A percentile compares a stretch with the other conserved stretches of the same genome.
These are phyloP conservation scores for Bothrops jararaca DNA, from an alignment of 2,113 vertebrate species.

Conservation along the genomic window DNA sequence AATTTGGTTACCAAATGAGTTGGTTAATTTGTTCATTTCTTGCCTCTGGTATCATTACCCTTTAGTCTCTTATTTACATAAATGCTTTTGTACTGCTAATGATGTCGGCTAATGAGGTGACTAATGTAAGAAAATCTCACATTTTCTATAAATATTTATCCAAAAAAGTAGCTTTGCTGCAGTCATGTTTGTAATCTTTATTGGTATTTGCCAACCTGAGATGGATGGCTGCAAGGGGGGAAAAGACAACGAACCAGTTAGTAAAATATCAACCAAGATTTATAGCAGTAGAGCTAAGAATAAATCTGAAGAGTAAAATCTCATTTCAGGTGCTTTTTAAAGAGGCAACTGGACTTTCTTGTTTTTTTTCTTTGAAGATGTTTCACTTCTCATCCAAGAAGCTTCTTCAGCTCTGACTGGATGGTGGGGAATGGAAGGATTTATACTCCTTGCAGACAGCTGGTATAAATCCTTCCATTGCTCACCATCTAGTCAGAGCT, in stretches of 20 bases:
- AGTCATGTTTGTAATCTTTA: not conserved
- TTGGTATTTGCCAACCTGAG: not conserved
- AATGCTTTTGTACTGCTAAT: slow-evolving; percentile 4
- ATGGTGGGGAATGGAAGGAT: too few relatives aligned
- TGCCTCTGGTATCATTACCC: not conserved
- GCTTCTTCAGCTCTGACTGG: too few relatives aligned
- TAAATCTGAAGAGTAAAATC: not conserved
- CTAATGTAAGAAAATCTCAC: not conserved
- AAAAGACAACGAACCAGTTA: not conserved
- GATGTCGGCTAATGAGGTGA: not conserved
- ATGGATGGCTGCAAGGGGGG: not conserved
- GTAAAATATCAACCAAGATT: not conserved
- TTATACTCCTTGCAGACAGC: too few relatives aligned
- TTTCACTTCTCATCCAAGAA: too few relatives aligned
- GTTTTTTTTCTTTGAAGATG: too few relatives aligned
- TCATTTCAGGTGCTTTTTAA: not conserved
- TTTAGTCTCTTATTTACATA: not conserved
- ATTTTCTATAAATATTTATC: slow-evolving; percentile 2
- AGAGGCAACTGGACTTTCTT: too few relatives aligned
- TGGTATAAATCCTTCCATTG: too few relatives aligned
- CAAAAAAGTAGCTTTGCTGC: not conserved
- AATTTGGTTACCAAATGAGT: not conserved
- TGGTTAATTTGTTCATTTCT: slow-evolving; percentile 14
- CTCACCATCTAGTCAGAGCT: too few relatives aligned
- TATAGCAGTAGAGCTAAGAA: not conserved